Conservation (phyloP, 1,140 invertebrate species). For the Drosophila miranda region DNA sequence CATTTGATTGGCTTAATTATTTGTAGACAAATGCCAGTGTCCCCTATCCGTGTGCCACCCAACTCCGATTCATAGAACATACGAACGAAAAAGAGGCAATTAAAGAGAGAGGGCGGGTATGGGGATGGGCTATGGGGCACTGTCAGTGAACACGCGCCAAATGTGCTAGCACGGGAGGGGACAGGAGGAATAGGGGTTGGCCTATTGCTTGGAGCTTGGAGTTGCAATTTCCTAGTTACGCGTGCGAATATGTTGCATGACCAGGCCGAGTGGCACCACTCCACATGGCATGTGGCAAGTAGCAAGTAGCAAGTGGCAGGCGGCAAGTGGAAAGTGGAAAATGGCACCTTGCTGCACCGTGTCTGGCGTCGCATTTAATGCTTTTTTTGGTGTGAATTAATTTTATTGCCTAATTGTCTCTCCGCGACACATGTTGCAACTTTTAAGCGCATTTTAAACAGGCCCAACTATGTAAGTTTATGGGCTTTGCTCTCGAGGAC, state of each 20-base stretch:
- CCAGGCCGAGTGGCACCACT: constrained; percentile 38
- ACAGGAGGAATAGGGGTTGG: background rate
- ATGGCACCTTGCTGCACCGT: constrained; percentile 29
- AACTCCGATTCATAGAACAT: constrained; percentile 5
- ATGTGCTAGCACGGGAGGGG: background rate
- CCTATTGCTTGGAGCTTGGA: constrained; percentile 33
- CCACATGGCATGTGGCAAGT: constrained; percentile 1
- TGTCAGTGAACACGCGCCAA: constrained; percentile 57
- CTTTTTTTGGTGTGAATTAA: constrained; percentile 66
- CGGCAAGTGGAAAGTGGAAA: constrained; percentile 23
- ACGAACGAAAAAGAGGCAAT: constrained; percentile 51
- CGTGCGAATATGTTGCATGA: constrained; percentile 61
- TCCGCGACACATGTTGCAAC: constrained; percentile 61
- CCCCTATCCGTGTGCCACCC: background rate
- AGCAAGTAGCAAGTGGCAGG: constrained; percentile 5
- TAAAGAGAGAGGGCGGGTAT: constrained; percentile 16
- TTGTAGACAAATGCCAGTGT: constrained; percentile 46
- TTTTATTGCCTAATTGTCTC: constrained; percentile 67
- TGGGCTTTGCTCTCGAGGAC: constrained; percentile 9
- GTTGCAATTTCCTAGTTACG: constrained; percentile 56
- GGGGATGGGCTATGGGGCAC: constrained; percentile 15
- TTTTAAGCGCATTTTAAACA: constrained; percentile 62
- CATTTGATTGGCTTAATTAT: constrained; percentile 55
- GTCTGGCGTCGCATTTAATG: constrained; percentile 51
- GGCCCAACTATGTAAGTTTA: constrained; percentile 56